These are phyloP conservation scores for Catamblyrhynchus diadema DNA, from an alignment of 2,797 vertebrate genomes.

Conservation along the genomic window DNA sequence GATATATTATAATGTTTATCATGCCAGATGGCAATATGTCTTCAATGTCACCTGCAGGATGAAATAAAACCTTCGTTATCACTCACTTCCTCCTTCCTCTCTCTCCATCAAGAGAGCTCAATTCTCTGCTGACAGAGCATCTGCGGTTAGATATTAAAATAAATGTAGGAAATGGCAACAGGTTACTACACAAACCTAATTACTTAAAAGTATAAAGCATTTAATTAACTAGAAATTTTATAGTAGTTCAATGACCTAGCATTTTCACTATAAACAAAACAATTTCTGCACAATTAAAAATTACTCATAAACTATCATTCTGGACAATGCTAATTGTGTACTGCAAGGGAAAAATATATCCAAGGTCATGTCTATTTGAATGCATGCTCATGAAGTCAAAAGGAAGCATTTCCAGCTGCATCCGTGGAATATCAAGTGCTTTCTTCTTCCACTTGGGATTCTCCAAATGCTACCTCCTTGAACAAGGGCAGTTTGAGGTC, in stretches of 20 bases:
- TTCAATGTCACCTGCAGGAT: constrained; percentile 76
- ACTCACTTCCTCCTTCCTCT: not conserved
- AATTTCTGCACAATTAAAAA: constrained; percentile 29
- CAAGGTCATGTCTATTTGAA: constrained; percentile 36
- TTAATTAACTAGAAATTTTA: constrained; percentile 31
- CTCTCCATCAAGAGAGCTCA: not conserved
- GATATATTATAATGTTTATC: constrained; percentile 74
- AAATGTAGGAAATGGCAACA: constrained; percentile 38
- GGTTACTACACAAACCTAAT: not conserved
- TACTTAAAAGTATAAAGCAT: constrained; percentile 7
- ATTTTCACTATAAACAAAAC: not conserved
- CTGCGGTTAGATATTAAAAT: constrained; percentile 33
- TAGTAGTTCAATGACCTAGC: not conserved
- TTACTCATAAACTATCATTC: not conserved
- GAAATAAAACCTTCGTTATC: constrained; percentile 52
- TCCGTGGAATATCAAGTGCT: constrained; percentile 54
- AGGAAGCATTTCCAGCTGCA: constrained; percentile 28
- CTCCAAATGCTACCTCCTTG: constrained; percentile 50
- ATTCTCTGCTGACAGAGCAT: not conserved
- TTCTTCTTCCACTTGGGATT: constrained; percentile 64
- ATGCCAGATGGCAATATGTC: constrained; percentile 74
- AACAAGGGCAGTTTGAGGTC: constrained; percentile 66
- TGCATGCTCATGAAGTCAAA: constrained; percentile 14
- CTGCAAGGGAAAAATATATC: constrained; percentile 8
- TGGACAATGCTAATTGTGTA: constrained; percentile 16